These are phyloP conservation scores for Octodonta nipae DNA, from an alignment of 2,888 invertebrate species.

Conservation along the genomic window DNA sequence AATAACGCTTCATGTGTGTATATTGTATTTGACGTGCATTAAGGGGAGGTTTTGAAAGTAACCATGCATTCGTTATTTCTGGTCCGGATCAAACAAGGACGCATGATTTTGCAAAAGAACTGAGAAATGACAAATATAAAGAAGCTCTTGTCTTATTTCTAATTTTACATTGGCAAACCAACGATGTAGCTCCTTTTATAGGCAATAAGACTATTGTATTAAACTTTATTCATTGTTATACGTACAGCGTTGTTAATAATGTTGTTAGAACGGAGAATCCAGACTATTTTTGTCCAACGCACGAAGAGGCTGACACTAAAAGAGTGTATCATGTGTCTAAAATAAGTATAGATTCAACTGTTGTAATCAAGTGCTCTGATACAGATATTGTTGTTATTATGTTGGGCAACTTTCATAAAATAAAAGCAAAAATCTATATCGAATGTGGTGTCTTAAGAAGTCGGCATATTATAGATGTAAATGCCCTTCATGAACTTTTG, in stretches of 20 bases:
- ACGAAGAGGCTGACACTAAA: conserved; percentile 2
- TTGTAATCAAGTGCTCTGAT: too few relatives aligned
- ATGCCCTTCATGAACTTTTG: too few relatives aligned
- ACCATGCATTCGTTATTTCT: conserved; percentile 7
- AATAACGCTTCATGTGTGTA: conserved; percentile 6
- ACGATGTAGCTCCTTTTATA: conserved; percentile 7
- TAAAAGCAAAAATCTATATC: conserved; percentile 7
- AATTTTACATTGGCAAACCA: too few relatives aligned
- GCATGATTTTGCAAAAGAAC: conserved; percentile 7
- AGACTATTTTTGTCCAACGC: too few relatives aligned
- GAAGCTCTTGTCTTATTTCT: conserved; percentile 8
- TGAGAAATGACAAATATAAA: conserved; percentile 8
- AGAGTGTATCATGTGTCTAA: conserved; percentile 3
- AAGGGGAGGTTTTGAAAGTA: conserved; percentile 4
- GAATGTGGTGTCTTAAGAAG: conserved; percentile 8
- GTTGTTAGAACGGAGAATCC: too few relatives aligned
- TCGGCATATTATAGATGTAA: conserved; percentile 8
- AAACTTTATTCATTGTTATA: conserved; percentile 3
- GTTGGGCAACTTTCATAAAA: conserved; percentile 8
- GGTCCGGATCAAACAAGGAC: conserved; percentile 8
- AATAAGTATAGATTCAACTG: conserved; percentile 4
- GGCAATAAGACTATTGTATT: conserved; percentile 3
- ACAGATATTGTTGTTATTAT: conserved; percentile 10
- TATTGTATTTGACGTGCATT: conserved; percentile 8
- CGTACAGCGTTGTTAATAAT: too few relatives aligned